Conservation (phyloP, 2,888 invertebrate genomes). For the Tribolium freemani region DNA sequence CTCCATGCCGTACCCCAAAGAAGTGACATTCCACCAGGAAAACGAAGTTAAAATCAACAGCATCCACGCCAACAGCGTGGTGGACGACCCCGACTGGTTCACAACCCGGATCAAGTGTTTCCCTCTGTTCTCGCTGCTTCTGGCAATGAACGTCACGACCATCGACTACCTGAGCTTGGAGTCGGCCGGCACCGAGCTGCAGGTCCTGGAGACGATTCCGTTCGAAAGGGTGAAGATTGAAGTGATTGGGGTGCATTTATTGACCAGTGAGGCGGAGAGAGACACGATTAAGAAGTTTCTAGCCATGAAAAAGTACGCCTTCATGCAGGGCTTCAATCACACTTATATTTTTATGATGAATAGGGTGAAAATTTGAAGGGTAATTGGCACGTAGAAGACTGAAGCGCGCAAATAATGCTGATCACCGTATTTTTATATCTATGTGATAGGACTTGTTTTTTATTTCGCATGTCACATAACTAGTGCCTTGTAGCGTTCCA, state of each 20-base stretch:
- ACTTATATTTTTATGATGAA: constrained; percentile 63
- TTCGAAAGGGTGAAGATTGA: constrained; percentile 69
- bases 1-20: constrained; percentile 81
- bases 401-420: constrained; percentile 29
- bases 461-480: neutral
- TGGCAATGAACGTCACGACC: constrained; percentile 80
- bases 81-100: constrained; percentile 73
- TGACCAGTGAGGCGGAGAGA: constrained; percentile 60
- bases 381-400: constrained; percentile 36
- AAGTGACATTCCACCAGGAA: constrained; percentile 71
- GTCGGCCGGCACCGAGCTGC: constrained; percentile 70
- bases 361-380: constrained; percentile 52
- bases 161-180: constrained; percentile 81
- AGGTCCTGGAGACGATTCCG: constrained; percentile 74
- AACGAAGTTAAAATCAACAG: constrained; percentile 68
- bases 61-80: constrained; percentile 71
- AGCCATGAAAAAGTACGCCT: constrained; percentile 63
- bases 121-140: constrained; percentile 84
- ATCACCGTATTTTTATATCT: neutral
- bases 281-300: constrained; percentile 65
- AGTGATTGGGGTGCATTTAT: constrained; percentile 66
- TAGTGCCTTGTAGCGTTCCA: constrained; percentile 43
- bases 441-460: neutral
- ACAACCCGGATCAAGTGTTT: constrained; percentile 86
- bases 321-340: constrained; percentile 62